Evolutionary conservation across 2,113 vertebrate genomes (phyloP).

Genomic region (Sander vitreus): DNA sequence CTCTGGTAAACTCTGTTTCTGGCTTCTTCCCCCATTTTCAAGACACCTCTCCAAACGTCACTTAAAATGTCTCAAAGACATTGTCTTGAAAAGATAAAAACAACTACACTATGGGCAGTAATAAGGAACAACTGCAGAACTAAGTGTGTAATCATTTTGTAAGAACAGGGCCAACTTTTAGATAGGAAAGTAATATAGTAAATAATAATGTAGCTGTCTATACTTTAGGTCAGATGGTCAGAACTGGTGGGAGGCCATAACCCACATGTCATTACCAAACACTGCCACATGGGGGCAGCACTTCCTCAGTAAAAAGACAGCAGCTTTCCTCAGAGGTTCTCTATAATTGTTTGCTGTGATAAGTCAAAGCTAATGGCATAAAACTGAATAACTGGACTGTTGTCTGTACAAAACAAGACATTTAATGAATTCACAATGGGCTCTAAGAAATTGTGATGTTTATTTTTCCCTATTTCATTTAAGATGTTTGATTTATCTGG

Average conservation of each 20-base stretch:
- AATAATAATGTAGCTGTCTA: not conserved
- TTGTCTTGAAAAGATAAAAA: too few species aligned
- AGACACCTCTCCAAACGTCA: not conserved
- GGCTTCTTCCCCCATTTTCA: not conserved
- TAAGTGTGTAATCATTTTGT: not conserved
- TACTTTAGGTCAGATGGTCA: not conserved
- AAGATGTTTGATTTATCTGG: not conserved
- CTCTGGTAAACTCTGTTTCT: not conserved
- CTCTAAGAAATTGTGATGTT: not conserved
- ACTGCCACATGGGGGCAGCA: slow-evolving; percentile 52
- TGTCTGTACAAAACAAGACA: not conserved
- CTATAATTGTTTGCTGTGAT: not conserved
- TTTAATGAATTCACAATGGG: not conserved
- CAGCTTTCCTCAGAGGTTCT: not conserved
- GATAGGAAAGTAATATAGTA: not conserved
- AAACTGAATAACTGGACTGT: not conserved
- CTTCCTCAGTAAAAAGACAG: slow-evolving; percentile 10
- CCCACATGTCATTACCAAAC: not conserved
- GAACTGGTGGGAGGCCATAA: not conserved
- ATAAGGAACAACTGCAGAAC: not conserved
- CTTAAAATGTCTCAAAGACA: not conserved
- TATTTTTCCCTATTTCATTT: not conserved
- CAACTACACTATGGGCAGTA: not conserved
- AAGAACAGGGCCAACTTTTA: not conserved
- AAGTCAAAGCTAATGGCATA: not conserved